These are phyloP conservation scores for Megamerina dolium DNA, from an alignment of 2,888 invertebrate species.

Conservation along the genomic window DNA sequence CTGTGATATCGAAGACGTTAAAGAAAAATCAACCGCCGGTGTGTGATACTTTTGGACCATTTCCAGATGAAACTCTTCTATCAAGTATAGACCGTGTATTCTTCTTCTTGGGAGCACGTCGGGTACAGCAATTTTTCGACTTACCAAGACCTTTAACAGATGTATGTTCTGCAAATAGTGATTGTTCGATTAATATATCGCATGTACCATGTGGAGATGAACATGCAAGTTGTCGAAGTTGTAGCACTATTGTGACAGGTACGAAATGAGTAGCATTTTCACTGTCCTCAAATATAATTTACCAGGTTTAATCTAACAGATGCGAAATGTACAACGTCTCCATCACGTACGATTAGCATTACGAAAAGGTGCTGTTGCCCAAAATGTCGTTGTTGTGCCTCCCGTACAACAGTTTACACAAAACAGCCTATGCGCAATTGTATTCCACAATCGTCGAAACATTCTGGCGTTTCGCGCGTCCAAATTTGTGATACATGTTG, in stretches of 20 bases:
- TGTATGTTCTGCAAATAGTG: slow-evolving; percentile 7
- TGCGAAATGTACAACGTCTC: not conserved
- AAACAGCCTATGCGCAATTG: not conserved
- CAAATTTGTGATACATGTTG: slow-evolving; percentile 5
- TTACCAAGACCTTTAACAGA: slow-evolving; percentile 12
- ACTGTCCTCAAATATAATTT: no score
- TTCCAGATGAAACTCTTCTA: slow-evolving; percentile 38
- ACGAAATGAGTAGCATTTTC: no score
- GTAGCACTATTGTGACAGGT: slow-evolving; percentile 7
- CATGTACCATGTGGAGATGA: slow-evolving; percentile 11
- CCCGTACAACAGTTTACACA: slow-evolving; percentile 1
- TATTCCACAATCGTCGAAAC: slow-evolving; percentile 6
- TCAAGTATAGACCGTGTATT: slow-evolving; percentile 31
- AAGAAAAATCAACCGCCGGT: slow-evolving; percentile 17
- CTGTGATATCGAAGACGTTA: slow-evolving; percentile 14
- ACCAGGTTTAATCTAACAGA: no score
- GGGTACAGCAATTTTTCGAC: slow-evolving; percentile 15
- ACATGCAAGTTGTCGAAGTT: slow-evolving; percentile 3
- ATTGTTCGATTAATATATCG: slow-evolving; percentile 10
- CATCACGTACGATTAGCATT: slow-evolving; percentile 4
- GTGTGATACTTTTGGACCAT: slow-evolving; percentile 29
- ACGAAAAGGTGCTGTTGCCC: slow-evolving; percentile 10
- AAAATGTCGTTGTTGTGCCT: slow-evolving; percentile 9
- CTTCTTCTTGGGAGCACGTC: slow-evolving; percentile 25
- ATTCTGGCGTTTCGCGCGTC: slow-evolving; percentile 1